Conservation (phyloP, 2,888 invertebrate species). For the Apodemia zela region DNA sequence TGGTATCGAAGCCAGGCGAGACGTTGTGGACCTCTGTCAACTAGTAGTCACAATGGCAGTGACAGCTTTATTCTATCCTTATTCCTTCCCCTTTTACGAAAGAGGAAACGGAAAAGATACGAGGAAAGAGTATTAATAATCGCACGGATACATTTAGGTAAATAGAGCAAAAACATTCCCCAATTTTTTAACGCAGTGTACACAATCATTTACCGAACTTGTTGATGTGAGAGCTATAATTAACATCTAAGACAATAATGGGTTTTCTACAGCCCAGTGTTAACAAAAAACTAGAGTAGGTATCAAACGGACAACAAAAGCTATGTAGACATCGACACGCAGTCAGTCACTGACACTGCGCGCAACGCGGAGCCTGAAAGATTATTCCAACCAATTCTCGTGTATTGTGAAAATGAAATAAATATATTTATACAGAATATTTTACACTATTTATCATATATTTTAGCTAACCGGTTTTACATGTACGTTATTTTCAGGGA, state of each 20-base stretch:
- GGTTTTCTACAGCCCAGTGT: slow-evolving; percentile 42
- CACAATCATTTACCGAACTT: not conserved
- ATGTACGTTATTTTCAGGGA: no score
- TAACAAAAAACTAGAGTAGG: slow-evolving; percentile 52
- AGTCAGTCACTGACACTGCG: slow-evolving; percentile 45
- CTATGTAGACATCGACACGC: slow-evolving; percentile 41
- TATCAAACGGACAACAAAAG: slow-evolving; percentile 57
- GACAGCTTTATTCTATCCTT: no score
- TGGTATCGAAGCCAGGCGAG: no score
- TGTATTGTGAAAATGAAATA: slow-evolving; percentile 16
- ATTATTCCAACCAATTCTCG: not conserved
- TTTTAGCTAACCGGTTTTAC: no score
- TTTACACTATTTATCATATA: no score
- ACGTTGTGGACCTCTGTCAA: no score
- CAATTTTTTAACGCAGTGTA: not conserved
- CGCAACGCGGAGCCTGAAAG: slow-evolving; percentile 55
- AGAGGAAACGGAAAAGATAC: no score
- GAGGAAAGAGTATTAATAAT: no score
- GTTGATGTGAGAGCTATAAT: slow-evolving; percentile 17
- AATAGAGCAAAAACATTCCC: no score
- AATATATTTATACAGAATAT: not conserved
- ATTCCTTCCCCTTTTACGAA: no score
- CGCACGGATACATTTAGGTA: no score
- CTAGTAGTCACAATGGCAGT: no score
- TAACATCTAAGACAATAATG: slow-evolving; percentile 39